Conservation (phyloP, 2,888 invertebrate genomes). For the Arge pagana region DNA sequence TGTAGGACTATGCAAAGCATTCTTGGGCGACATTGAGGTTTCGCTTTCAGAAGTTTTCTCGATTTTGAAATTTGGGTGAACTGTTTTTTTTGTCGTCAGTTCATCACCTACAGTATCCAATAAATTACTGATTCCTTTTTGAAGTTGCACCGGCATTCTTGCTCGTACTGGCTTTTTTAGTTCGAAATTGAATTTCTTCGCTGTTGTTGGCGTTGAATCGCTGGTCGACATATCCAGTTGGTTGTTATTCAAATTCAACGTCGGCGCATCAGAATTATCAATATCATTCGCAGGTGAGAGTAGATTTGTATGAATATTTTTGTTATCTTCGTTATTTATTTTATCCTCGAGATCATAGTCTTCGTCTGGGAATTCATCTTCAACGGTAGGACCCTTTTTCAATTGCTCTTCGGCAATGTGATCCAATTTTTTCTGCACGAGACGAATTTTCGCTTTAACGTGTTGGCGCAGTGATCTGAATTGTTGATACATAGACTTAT, state of each 20-base stretch:
- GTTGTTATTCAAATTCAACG: background rate
- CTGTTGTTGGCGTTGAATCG: conserved; percentile 6
- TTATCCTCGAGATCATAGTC: conserved; percentile 17
- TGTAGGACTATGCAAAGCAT: no score
- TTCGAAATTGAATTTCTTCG: conserved; percentile 43
- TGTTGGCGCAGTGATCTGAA: conserved; percentile 65
- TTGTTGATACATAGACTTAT: conserved; percentile 62
- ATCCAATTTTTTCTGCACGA: conserved; percentile 50
- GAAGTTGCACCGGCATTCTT: conserved; percentile 36
- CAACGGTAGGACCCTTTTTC: conserved; percentile 15
- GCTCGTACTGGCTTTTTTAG: conserved; percentile 50
- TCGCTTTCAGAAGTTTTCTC: background rate
- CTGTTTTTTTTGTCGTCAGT: conserved; percentile 24
- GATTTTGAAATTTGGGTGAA: conserved; percentile 22
- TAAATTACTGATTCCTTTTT: conserved; percentile 42
- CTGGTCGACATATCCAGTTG: no score
- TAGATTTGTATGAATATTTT: background rate
- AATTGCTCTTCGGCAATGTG: conserved; percentile 19
- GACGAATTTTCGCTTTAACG: conserved; percentile 63
- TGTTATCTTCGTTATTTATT: background rate
- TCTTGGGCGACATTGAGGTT: no score
- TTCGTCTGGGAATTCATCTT: conserved; percentile 12
- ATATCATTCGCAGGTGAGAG: background rate
- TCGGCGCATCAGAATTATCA: conserved; percentile 2
- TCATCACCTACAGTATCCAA: no score